Conservation (phyloP, 2,113 vertebrate genomes). For the Ranitomeya variabilis region DNA sequence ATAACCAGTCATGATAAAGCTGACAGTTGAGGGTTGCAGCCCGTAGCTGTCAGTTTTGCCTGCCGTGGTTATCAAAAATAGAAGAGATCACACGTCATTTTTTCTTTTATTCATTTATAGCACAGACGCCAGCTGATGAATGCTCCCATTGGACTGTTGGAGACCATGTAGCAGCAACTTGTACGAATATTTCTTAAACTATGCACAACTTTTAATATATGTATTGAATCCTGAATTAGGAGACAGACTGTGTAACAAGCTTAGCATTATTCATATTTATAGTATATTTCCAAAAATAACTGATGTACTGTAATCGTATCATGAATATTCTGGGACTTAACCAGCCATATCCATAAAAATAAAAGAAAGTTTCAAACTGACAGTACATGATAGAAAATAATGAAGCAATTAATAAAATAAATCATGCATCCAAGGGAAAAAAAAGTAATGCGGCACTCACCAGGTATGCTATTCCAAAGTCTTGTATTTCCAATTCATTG, state of each 20-base stretch:
- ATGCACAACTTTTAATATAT: not conserved
- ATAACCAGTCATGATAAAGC: too few relatives aligned
- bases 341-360: not conserved
- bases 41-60: too few relatives aligned
- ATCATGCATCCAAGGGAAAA: not conserved
- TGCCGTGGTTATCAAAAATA: too few relatives aligned
- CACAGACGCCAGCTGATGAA: too few relatives aligned
- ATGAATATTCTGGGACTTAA: not conserved
- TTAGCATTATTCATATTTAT: not conserved
- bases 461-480: too few relatives aligned
- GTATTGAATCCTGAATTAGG: not conserved
- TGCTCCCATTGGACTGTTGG: not conserved
- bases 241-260: not conserved
- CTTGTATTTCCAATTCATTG: too few relatives aligned
- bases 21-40: too few relatives aligned
- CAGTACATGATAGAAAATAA: not conserved
- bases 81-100: too few relatives aligned
- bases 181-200: not conserved
- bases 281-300: too few relatives aligned
- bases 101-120: too few relatives aligned
- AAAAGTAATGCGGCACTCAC: too few relatives aligned
- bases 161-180: not conserved
- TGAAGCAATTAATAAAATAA: not conserved
- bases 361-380: not conserved
- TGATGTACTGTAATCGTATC: not conserved